These are phyloP conservation scores for Baryphthengus martii DNA, from an alignment of 2,113 vertebrate species.

Conservation along the genomic window DNA sequence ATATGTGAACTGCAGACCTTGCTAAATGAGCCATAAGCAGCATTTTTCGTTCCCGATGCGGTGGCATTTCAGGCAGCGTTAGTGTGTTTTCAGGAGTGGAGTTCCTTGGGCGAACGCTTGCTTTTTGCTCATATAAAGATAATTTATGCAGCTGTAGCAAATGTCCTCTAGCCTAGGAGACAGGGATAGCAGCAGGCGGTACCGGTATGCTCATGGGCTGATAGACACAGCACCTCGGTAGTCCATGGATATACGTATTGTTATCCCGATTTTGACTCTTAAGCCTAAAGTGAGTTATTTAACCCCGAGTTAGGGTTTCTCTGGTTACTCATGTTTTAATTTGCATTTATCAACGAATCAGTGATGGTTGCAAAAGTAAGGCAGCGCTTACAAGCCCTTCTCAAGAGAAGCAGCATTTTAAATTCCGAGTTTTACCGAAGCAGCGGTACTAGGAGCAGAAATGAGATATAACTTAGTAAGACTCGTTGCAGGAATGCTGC, in stretches of 20 bases:
- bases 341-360: neutral
- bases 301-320: neutral
- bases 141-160: neutral
- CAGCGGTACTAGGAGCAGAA: neutral
- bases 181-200: neutral
- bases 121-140: neutral
- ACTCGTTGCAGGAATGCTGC: neutral
- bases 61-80: neutral
- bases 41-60: neutral
- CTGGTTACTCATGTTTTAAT: neutral
- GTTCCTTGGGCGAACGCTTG: neutral
- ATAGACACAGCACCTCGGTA: neutral
- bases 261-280: neutral
- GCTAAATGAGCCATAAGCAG: neutral
- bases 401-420: neutral
- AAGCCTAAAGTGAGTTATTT: neutral
- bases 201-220: fast-evolving
- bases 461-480: neutral
- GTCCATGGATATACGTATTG: fast-evolving
- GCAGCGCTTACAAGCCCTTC: neutral
- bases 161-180: neutral
- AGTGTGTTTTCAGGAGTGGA: neutral
- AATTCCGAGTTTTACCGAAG: neutral
- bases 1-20: slow-evolving; percentile 30
- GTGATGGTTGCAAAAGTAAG: neutral